Evolutionary conservation across 2,888 invertebrate species (phyloP).

Genomic region (Amphipoea oculea): DNA sequence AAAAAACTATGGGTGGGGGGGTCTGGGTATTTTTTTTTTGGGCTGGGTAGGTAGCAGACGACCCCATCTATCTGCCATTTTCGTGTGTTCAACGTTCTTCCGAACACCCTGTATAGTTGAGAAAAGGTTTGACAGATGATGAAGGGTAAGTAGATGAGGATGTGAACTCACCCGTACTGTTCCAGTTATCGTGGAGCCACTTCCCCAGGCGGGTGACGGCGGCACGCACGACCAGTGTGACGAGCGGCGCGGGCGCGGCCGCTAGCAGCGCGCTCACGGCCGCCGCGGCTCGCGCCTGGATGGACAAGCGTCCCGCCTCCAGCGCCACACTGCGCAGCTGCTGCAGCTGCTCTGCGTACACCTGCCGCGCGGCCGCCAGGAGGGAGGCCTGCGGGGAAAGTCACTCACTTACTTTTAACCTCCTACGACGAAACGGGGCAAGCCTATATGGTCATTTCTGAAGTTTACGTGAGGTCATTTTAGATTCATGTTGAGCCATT

Average conservation of each 20-base stretch:
- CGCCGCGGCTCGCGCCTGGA: conserved; percentile 65
- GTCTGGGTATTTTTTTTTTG: no score
- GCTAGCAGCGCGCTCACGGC: conserved; percentile 79
- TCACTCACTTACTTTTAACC: neutral
- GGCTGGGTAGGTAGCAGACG: no score
- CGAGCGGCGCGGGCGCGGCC: conserved; percentile 74
- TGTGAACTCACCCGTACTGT: conserved; percentile 67
- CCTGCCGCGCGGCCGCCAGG: conserved; percentile 63
- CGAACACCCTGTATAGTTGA: no score
- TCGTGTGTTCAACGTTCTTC: no score
- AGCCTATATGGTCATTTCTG: neutral
- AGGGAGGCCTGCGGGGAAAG: conserved; percentile 67
- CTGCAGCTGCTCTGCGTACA: conserved; percentile 73
- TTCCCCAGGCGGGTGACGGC: conserved; percentile 65
- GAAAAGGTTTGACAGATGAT: no score
- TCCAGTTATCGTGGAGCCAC: conserved; percentile 81
- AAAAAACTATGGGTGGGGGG: no score
- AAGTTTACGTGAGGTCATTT: neutral
- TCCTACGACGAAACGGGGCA: neutral
- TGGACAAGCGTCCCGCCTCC: conserved; percentile 50
- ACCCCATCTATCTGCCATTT: no score
- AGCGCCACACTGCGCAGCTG: conserved; percentile 66
- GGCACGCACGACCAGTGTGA: conserved; percentile 70
- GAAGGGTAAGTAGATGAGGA: neutral
- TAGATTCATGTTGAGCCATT: neutral